Base-by-base conservation (phyloP, 2,888 invertebrate genomes). In the Carpatolechia fugitivella region DNA sequence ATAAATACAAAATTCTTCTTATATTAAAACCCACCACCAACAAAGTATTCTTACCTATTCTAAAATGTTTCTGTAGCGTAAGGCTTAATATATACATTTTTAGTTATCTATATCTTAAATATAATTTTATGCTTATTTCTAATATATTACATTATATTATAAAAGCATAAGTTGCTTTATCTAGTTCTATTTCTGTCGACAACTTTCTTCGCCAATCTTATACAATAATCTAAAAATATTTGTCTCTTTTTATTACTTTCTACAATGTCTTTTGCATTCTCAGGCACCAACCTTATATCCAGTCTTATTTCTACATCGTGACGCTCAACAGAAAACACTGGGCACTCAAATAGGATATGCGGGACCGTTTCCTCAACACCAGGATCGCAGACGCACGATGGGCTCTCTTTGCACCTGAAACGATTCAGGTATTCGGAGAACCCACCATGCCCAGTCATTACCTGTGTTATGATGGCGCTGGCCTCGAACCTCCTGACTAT, bases 381-480 rank as follows among this genome's bases (percentile, higher is more conserved):
- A 20, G 44, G 44, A 11, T 44, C 44, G 16, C 44, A 44, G 1
- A 20, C n/a, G 38, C 57, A 60, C 29, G 52, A 47, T 0, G 56
- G 60, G 31, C 30, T 47, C 29, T 54, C 54, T 46, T 54, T 55
- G 10, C 41, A 46, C 31, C 36, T 44, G 30, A 58, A 58, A 2
- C 55, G 29, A 10, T 52, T 29, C 24, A 58, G 33, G 38, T 58
- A 58, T 33, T 55, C 53, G 10, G 52, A 41, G 49, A 57, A 51
- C n/a, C 55, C 57, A 6, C 55, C 57, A 20, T 57, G 57, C 13
- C 52, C 55, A 3, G 54, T 56, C 7, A 57, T 11, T 2, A 47
- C 3, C 20, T 54, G 54, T 44, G 44, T 44, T 1, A 4, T 6
- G 2, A 20, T n/a, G 1, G 1, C 5, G 1, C 5, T 20, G 1